Evolutionary conservation across 37 sponge, comb jelly and placozoan genomes (phyloP), one percentile per base, ranked within the genome.

Genomic region (Hormiphora californensis): DNA sequence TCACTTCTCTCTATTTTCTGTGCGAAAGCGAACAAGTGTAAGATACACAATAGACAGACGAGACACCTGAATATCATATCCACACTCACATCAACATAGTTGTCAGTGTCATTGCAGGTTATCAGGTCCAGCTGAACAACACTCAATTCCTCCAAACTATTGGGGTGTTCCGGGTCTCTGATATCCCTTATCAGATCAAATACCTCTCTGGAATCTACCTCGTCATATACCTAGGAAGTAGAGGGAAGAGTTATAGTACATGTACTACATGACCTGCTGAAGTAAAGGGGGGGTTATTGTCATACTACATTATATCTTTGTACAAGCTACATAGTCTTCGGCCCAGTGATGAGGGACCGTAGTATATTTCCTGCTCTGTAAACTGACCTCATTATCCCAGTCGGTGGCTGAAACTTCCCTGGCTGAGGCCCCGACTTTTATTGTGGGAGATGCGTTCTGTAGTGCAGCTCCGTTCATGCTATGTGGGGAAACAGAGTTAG

Each of bases 121-220:
- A 98, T 92, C 37, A 93, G 93, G 1, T 87, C 90, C 62, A 92
- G 88, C 81, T 92, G 93, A 15, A 98, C 43, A 2, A 98, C 99
- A 87, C 90, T 95, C 0, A 98, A 87, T 54, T 98, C 94, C 59
- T 98, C 99, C 54, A 98, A 86, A 7, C 95, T 92, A n/a, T 94
- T 88, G 25, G 99, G 99, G 62, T 98, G 99, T 46, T 98, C 99
- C 7, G 8, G 99, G 54, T 98, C 99, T 46, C 95, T 98, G 12
- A 98, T 91, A 41, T 43, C 30, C 34, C 94, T 55, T 1, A 98
- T 85, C 55, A 95, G 54, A 78, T 98, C 93, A 49, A 89, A 86
- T 25, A 90, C 38, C 25, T 73, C 81, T 3, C 81, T 27, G 7
- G 81, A 43, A 40, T 73, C 81, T 36, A 73, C 81, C 23, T 73